A percentile compares a stretch with the other conserved stretches of the same genome.
Conservation (phyloP, 2,888 invertebrate genomes). For the Xanthia togata region DNA sequence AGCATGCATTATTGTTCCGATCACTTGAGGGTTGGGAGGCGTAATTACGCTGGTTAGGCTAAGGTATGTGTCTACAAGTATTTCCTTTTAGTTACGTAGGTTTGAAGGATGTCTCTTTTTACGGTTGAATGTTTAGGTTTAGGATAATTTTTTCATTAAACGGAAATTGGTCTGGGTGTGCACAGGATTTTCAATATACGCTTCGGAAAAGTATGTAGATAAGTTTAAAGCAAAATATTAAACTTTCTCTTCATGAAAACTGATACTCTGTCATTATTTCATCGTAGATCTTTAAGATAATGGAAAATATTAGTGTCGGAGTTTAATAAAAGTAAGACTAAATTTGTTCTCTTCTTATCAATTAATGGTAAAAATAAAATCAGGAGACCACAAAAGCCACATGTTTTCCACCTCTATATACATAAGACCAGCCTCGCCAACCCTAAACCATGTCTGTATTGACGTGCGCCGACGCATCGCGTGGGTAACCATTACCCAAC, state of each 20-base stretch:
- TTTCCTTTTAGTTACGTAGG: slow-evolving; percentile 39
- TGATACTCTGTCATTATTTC: no score
- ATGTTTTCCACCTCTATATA: slow-evolving; percentile 19
- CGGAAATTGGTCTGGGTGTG: background rate
- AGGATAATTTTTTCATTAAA: slow-evolving; percentile 13
- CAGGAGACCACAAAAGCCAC: background rate
- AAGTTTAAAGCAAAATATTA: background rate
- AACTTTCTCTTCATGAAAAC: background rate
- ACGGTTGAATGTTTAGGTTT: background rate
- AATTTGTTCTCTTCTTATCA: background rate
- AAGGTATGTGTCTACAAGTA: slow-evolving; percentile 16
- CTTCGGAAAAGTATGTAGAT: background rate
- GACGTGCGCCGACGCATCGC: slow-evolving; percentile 77
- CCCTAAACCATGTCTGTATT: slow-evolving; percentile 54
- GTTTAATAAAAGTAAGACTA: background rate
- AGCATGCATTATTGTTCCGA: slow-evolving; percentile 66
- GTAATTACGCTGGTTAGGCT: slow-evolving; percentile 35
- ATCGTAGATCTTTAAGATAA: background rate
- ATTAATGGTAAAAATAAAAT: background rate
- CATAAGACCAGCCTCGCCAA: slow-evolving; percentile 44
- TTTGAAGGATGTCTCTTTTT: background rate
- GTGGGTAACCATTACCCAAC: slow-evolving; percentile 80
- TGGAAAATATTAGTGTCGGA: background rate
- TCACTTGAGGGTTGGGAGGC: slow-evolving; percentile 62
- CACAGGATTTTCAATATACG: background rate